Evolutionary conservation across 1,140 invertebrate species (phyloP), one percentile per base, ranked within the genome.

Genomic region (Neodiprion pinetum): DNA sequence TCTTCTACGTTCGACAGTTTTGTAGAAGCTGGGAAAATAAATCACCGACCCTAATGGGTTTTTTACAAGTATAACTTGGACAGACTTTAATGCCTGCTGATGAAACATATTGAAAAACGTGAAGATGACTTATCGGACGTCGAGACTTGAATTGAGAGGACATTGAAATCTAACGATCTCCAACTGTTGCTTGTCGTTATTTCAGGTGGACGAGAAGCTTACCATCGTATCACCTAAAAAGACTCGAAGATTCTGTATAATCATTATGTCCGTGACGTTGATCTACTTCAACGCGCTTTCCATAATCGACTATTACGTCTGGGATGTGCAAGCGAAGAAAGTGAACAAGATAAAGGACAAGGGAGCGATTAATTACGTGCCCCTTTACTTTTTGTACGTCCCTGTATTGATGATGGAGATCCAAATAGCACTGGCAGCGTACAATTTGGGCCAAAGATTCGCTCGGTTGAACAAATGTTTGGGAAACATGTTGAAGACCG

Each of bases 301-400:
- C 0, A 73, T 8, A 1, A 67, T 85, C 7, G 87, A 89, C 71
- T 82, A 83, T 21, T 80, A 74, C 12, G 67, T 77, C 0, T 89
- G 88, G 88, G 53, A 67, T 11, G 74, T 74, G 5, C 76, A 82
- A 8, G 68, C 80, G 7, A 84, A 79, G 68, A 28, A 68, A 1
- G 72, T 70, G 9, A 83, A 83, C 11, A 82, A 81, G 61, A 77
- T 81, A 40, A 9, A 79, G 7, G 82, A 83, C 48, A 86, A 86
- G 76, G 87, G 86, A 23, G 83, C 86, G 0, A 81, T 89, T 3
- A 89, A 89, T 76, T 89, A 88, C 61, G 9, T 78, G 0, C 86
- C 87, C 0, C 71, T 89, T 9, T 89, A 89, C 67, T 77, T 81
- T 2, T 84, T 89, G 82, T 89, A 88, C 65, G 40, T 86, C 1